These are phyloP conservation scores for Leptinotarsa defecta DNA, from an alignment of 1,140 invertebrate species.

Conservation along the genomic window DNA sequence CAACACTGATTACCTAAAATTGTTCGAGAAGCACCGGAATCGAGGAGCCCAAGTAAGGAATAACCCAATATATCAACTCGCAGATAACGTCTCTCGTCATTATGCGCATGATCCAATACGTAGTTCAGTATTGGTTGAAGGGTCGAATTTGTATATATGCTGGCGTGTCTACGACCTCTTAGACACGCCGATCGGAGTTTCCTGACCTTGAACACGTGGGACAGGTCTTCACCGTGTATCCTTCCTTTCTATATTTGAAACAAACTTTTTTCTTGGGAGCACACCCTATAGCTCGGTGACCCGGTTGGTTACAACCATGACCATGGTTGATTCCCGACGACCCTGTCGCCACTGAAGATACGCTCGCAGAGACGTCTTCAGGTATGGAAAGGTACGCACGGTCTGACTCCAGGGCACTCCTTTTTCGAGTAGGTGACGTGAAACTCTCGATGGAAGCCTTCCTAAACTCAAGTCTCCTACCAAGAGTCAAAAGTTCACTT, in stretches of 20 bases:
- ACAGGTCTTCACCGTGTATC: conserved; percentile 12
- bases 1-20: conserved; percentile 22
- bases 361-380: not conserved
- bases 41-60: conserved; percentile 28
- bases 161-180: not conserved
- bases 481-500: conserved; percentile 14
- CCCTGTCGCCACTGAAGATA: not conserved
- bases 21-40: conserved; percentile 33
- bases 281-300: conserved; percentile 20
- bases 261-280: conserved; percentile 15
- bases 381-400: conserved; percentile 10
- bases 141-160: not conserved
- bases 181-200: conserved; percentile 14
- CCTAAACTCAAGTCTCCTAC: conserved; percentile 27
- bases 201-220: conserved; percentile 20
- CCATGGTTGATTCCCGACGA: not conserved
- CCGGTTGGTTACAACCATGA: conserved; percentile 4
- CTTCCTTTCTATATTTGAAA: conserved; percentile 18
- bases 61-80: conserved; percentile 27
- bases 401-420: conserved; percentile 30
- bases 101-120: conserved; percentile 10
- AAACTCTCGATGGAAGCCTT: conserved; percentile 18
- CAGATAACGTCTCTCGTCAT: conserved; percentile 33
- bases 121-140: conserved; percentile 12
- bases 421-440: conserved; percentile 21